phyloP scores from a whole-genome alignment of 2,113 vertebrate species.

The Apteryx owenii region DNA sequence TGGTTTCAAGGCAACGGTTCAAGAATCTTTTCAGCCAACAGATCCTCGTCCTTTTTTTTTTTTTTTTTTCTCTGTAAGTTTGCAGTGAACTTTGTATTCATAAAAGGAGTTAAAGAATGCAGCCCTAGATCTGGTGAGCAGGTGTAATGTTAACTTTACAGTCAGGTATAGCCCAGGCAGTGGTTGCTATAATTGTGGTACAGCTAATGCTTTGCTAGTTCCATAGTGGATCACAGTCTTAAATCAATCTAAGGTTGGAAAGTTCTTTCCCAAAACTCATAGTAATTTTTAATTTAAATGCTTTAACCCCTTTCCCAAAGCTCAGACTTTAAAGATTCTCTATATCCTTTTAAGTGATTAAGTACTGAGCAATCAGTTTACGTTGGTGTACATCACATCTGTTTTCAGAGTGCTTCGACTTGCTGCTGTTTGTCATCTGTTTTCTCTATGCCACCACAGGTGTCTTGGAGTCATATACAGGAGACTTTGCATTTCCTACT shows the following conservation, averaged over 20 bases:
- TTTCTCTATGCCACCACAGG: not conserved
- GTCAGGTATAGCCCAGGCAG: not conserved
- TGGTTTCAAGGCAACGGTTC: not conserved
- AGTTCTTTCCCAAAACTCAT: not conserved
- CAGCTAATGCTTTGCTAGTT: not conserved
- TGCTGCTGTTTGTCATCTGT: not conserved
- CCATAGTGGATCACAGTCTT: not conserved
- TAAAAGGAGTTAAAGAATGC: not conserved
- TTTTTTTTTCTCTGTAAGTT: not conserved
- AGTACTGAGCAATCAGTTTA: not conserved
- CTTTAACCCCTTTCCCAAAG: not conserved
- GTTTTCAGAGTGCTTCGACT: not conserved
- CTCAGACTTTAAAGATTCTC: not conserved
- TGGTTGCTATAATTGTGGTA: not conserved
- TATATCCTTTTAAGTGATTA: not conserved
- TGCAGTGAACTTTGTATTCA: not conserved
- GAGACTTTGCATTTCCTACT: conserved; percentile 5
- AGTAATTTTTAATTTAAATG: not conserved
- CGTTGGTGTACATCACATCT: not conserved
- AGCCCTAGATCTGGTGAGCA: not conserved
- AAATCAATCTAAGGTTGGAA: not conserved
- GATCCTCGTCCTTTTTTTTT: not conserved
- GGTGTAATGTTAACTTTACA: not conserved
- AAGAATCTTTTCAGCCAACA: not conserved
- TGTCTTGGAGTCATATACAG: not conserved